Percentiles rank a stretch among this genome's conserved stretches.
Evolutionary conservation across 2,113 vertebrate species (phyloP).

Genomic region (Rissa tridactyla): DNA sequence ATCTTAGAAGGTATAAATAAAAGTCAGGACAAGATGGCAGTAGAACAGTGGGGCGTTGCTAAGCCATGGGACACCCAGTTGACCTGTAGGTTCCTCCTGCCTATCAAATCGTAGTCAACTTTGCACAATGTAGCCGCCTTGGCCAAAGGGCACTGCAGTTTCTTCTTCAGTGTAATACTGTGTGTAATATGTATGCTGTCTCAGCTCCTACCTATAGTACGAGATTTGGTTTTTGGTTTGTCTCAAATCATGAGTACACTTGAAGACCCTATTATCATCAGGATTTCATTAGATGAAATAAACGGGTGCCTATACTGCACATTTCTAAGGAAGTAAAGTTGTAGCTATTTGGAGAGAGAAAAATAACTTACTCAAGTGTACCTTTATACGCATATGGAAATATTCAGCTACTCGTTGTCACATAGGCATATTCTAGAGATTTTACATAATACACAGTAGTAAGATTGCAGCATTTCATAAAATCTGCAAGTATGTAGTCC

Average conservation of each 20-base stretch:
- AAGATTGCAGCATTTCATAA: background rate
- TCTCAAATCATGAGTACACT: background rate
- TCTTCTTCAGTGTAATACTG: background rate
- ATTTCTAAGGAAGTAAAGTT: background rate
- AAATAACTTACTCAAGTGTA: background rate
- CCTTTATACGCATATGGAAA: background rate
- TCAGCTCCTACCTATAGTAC: background rate
- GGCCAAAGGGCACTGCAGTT: background rate
- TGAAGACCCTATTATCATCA: background rate
- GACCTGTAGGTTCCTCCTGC: background rate
- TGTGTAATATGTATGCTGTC: background rate
- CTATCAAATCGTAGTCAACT: background rate
- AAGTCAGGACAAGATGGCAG: background rate
- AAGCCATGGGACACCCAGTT: background rate
- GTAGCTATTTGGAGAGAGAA: background rate
- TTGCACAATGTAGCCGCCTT: background rate
- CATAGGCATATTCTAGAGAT: background rate
- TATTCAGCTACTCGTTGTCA: background rate
- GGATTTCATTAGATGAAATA: background rate
- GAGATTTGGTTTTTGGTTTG: background rate
- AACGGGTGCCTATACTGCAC: background rate
- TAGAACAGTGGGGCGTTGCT: background rate
- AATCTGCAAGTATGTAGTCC: background rate
- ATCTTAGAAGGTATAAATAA: background rate
- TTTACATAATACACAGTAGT: background rate